Base-by-base conservation (phyloP, 2,797 vertebrate species). In the Poeciliopsis paucimaculata region DNA sequence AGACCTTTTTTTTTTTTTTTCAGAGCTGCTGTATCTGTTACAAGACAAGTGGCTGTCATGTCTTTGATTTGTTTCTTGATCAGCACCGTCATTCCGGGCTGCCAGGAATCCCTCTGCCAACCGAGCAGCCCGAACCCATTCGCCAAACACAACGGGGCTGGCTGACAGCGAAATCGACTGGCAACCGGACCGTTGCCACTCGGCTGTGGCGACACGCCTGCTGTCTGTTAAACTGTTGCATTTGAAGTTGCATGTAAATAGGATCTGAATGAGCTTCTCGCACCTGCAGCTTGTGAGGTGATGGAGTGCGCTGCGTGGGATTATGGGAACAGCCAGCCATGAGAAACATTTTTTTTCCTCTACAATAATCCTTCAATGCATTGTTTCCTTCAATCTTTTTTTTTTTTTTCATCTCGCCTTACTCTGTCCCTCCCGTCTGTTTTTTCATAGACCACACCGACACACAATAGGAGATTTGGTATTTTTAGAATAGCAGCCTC, bases 401-500 rank as follows among this genome's bases (percentile, higher is more conserved):
- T 28, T 60, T 60, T 31, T 34, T 10, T 62, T 2, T 77, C 23
- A 49, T 80, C 79, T 53, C 70, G 82, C 79, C 71, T 81, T 45
- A 2, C 53, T 53, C 43, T 9, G 2, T 74, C 75, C 79, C 55
- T 79, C 73, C 34, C 72, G 77, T 82, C 77, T 41, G 77, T 81
- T 81, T 77, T 74, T 39, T 84, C 77, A 71, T 83, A 86, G 83
- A 88, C 86, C 87, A 82, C 80, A 79, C 82, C 62, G 74, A 81
- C 87, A 81, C 87, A 93, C 90, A 92, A 92, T 90, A 77, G 87
- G 47, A 87, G 85, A 91, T 89, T 88, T 87, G 45, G 87, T 94
- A 94, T 93, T 94, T 95, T 92, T 93, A 94, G 92, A 91, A 91
- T 73, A 79, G 57, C 84, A 28, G 86, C 84, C 91, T 92, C 92